Percentiles rank a stretch among this genome's conserved stretches.
Conservation (phyloP, 1,140 invertebrate genomes). For the Calephelis virginiensis region DNA sequence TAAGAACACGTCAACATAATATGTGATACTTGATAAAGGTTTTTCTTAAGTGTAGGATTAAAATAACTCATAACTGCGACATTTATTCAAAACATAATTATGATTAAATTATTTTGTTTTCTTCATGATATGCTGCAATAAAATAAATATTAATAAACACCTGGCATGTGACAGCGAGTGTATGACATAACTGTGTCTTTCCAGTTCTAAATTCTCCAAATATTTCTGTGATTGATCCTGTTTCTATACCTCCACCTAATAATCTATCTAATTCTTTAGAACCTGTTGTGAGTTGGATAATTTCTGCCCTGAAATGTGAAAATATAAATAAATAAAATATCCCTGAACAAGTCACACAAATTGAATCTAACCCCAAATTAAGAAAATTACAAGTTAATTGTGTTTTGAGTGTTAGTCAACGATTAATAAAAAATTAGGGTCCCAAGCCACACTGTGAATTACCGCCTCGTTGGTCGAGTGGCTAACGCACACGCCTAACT, state of each 20-base stretch:
- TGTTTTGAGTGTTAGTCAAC: too few relatives aligned
- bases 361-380: neutral
- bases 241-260: constrained; percentile 98
- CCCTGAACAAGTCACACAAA: neutral
- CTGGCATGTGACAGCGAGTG: constrained; percentile 98
- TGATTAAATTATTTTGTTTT: too few relatives aligned
- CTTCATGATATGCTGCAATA: neutral
- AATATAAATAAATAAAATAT: neutral
- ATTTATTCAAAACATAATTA: neutral
- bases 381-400: too few relatives aligned
- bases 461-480: too few relatives aligned
- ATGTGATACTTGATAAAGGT: too few relatives aligned
- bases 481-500: too few relatives aligned
- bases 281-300: constrained; percentile 94
- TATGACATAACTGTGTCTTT: constrained; percentile 98
- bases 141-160: constrained; percentile 62
- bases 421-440: too few relatives aligned
- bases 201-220: constrained; percentile 99
- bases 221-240: constrained; percentile 99
- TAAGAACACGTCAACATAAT: too few relatives aligned
- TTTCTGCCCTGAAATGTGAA: constrained; percentile 82
- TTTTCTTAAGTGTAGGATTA: too few relatives aligned
- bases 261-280: constrained; percentile 96
- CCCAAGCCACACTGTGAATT: too few relatives aligned
- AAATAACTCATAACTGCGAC: neutral